Conservation (phyloP, 2,113 vertebrate genomes). For the Scomber japonicus region DNA sequence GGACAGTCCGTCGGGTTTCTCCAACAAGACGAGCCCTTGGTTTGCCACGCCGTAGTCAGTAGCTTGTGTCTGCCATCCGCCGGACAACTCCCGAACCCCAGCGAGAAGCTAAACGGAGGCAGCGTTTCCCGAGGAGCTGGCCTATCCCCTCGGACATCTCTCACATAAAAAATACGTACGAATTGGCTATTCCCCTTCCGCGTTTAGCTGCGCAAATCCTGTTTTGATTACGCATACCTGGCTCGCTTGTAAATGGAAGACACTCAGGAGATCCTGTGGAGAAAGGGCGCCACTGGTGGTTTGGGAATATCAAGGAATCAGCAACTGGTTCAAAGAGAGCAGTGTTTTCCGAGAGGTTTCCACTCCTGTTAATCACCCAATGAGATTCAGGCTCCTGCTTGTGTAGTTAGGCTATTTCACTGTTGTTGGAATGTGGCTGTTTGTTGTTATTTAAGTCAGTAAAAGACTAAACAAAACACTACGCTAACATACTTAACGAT, state of each 20-base stretch:
- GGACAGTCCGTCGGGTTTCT: constrained; percentile 2
- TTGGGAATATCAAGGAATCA: constrained; percentile 60
- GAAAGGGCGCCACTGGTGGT: constrained; percentile 74
- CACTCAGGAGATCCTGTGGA: constrained; percentile 47
- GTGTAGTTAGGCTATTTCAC: too few relatives aligned
- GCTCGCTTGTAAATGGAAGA: constrained; percentile 19
- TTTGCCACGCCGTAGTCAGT: constrained; percentile 10
- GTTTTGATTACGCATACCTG: constrained; percentile 66
- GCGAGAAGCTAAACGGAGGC: constrained; percentile 40
- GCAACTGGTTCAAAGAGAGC: constrained; percentile 52
- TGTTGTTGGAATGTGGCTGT: fast-evolving
- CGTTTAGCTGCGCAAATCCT: constrained; percentile 51
- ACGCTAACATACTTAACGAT: too few relatives aligned
- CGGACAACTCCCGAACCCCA: constrained; percentile 69
- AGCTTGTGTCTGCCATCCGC: constrained; percentile 44
- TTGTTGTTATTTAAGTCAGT: too few relatives aligned
- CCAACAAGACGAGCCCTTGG: constrained; percentile 12
- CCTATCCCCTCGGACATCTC: constrained; percentile 69
- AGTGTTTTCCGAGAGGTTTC: constrained; percentile 18
- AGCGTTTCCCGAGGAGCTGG: constrained; percentile 64
- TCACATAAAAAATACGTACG: constrained; percentile 53
- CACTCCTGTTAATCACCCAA: constrained; percentile 16
- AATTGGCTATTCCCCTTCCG: constrained; percentile 57
- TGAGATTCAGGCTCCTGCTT: neutral
- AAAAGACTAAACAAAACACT: too few relatives aligned